Conservation (phyloP, 2,113 vertebrate species). For the Perognathus longimembris region DNA sequence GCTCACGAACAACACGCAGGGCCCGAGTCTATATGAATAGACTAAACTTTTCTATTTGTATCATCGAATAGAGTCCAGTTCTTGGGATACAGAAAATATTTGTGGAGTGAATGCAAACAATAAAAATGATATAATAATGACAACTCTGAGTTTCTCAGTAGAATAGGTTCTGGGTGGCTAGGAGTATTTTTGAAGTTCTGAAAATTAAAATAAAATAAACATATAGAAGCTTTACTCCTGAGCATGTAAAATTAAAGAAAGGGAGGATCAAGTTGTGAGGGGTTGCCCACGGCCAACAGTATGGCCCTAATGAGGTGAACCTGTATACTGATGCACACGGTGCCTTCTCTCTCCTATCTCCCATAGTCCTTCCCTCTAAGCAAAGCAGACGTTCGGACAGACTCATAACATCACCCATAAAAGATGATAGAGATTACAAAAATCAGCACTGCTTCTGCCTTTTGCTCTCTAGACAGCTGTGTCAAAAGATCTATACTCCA, state of each 20-base stretch:
- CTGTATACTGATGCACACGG: not conserved
- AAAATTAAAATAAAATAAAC: slow-evolving; percentile 36
- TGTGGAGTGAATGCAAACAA: not conserved
- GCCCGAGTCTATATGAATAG: no score
- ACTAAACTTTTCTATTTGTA: not conserved
- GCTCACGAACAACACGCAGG: no score
- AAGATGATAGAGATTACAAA: not conserved
- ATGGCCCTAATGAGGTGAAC: not conserved
- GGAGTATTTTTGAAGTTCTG: slow-evolving; percentile 6
- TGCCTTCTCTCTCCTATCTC: not conserved
- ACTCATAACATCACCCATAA: not conserved
- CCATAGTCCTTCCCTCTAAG: not conserved
- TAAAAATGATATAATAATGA: not conserved
- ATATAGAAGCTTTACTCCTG: not conserved
- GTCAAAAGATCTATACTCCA: not conserved
- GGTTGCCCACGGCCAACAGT: not conserved
- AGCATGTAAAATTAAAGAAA: not conserved
- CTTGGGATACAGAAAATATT: slow-evolving; percentile 36
- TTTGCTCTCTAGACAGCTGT: not conserved
- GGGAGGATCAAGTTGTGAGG: not conserved
- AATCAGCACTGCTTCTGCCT: not conserved
- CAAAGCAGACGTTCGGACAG: not conserved
- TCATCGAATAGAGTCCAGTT: not conserved
- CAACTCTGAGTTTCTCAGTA: slow-evolving; percentile 24
- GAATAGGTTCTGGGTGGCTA: not conserved